phyloP scores from a whole-genome alignment of 2,888 invertebrate genomes.

The Trichopria drosophilae region DNA sequence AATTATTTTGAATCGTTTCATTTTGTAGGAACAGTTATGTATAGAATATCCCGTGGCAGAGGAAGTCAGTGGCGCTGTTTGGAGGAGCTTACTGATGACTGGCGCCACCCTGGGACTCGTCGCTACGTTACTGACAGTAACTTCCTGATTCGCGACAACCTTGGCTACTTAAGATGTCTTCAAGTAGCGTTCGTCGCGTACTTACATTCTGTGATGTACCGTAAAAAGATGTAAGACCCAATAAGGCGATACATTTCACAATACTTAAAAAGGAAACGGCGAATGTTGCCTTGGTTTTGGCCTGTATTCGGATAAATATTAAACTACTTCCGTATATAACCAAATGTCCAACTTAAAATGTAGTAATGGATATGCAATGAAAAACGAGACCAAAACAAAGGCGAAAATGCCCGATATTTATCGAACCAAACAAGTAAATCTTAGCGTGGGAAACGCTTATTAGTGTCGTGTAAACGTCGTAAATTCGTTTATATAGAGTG shows the following conservation, averaged over 20 bases:
- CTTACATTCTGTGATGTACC: constrained; percentile 51
- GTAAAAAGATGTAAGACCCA: constrained; percentile 37
- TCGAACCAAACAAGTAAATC: too few species aligned
- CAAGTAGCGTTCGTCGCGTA: constrained; percentile 41
- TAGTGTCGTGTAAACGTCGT: too few species aligned
- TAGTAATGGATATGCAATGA: too few species aligned
- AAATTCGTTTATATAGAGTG: too few species aligned
- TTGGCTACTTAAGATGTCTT: constrained; percentile 32
- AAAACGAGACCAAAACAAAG: too few species aligned
- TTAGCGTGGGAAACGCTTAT: too few species aligned
- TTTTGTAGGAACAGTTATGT: constrained; percentile 53
- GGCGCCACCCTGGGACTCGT: constrained; percentile 55
- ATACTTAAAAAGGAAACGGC: background rate
- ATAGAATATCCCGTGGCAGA: constrained; percentile 56
- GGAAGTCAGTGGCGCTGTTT: constrained; percentile 55
- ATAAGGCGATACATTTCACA: background rate
- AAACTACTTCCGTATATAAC: too few species aligned
- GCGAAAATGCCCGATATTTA: too few species aligned
- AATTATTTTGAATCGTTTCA: constrained; percentile 1
- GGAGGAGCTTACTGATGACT: constrained; percentile 55
- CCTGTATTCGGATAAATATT: constrained; percentile 2
- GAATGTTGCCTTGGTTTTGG: constrained; percentile 1
- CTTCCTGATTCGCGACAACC: constrained; percentile 45
- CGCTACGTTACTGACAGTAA: constrained; percentile 55
- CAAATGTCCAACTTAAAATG: too few species aligned